Percentiles rank a stretch among this genome's conserved stretches.
Conservation (phyloP, 2,113 vertebrate genomes). For the Callospermophilus lateralis region DNA sequence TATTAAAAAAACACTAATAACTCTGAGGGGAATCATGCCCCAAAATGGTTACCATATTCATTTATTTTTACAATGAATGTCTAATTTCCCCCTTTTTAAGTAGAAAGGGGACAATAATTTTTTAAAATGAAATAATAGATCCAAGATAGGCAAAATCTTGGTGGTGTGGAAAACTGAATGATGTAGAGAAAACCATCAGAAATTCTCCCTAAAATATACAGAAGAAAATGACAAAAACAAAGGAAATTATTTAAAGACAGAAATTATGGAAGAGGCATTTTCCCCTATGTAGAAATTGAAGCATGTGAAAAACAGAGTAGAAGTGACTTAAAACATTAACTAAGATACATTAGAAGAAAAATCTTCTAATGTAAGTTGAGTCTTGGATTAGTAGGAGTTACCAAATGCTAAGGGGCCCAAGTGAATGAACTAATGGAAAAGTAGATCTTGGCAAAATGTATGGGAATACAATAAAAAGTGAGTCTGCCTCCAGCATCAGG, state of each 20-base stretch:
- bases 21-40: background rate
- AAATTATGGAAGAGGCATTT: background rate
- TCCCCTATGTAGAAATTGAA: background rate
- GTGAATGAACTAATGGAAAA: background rate
- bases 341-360: background rate
- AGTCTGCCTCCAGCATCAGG: too few species aligned
- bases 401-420: background rate
- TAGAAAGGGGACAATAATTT: background rate
- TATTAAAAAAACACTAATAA: background rate
- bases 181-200: background rate
- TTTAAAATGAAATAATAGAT: background rate
- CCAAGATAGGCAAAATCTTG: background rate
- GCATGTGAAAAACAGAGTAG: background rate
- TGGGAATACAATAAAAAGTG: background rate
- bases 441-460: background rate
- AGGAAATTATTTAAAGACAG: background rate
- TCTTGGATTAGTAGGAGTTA: background rate
- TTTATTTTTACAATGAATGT: background rate
- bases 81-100: background rate
- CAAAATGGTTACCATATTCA: background rate
- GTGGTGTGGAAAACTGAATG: background rate
- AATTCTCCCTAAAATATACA: background rate
- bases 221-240: background rate
- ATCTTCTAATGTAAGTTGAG: fast-evolving
- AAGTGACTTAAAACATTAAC: background rate